Evolutionary conservation across 2,113 vertebrate species (phyloP), one percentile per base, ranked within the genome.

Genomic region (Marcusenius ussheri): DNA sequence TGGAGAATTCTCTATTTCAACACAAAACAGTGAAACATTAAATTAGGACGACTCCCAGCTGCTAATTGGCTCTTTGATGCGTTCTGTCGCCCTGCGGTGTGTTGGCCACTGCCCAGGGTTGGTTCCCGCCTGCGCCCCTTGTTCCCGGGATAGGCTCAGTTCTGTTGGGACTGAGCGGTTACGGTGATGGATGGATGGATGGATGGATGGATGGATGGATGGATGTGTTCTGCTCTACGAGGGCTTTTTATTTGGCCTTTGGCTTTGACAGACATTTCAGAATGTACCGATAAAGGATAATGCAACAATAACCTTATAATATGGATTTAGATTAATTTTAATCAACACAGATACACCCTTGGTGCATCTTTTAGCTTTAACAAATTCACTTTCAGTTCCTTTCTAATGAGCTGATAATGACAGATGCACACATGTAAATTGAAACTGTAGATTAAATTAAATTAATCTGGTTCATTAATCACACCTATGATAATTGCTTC

Each of bases 361-460:
- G 74, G 17, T 77, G 70, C 74, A 80, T 80, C 74, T 19, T 80
- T 80, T 42, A 19, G 31, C 1, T 49, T 86, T 21, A 50, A 31
- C 21, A 50, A 86, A 49, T 86, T 47, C 24, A 27, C 5, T 86
- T 50, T 86, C 50, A 39, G 9, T 39, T 35, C 53, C 27, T 87
- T 53, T 53, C 17, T 87, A 46, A 53, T 53, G 10, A 53, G 49
- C 50, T 87, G 27, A 53, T 87, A 51, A 35, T 56, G 31, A 87
- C 85, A 51, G 85, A 35, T 87, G 27, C 15, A 87, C 31, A 87
- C 5, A 87, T 51, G 85, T 53, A 87, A 87, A 87, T 87, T 53
- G 24, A 84, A 87, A n/a, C 46, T 53, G 50, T 53, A 53, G 11
- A 53, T 87, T 39, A 35, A 19, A 87, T 53, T 51, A 15, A 15